Conservation (phyloP, 2,797 vertebrate genomes). For the Lacerta bilineata region DNA sequence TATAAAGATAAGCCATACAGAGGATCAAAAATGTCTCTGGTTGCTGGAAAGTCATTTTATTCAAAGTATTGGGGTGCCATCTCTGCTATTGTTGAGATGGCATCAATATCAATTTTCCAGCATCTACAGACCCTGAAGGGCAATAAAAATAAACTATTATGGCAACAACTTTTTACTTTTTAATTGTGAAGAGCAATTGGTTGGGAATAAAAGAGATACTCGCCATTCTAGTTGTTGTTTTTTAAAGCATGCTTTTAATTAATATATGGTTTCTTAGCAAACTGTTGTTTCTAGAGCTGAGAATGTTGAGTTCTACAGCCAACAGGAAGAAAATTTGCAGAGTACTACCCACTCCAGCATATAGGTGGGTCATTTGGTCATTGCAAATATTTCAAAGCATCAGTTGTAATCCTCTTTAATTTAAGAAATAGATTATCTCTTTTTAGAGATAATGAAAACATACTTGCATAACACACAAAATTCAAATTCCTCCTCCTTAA, state of each 20-base stretch:
- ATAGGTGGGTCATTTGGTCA: neutral
- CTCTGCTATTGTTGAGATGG: slow-evolving; percentile 55
- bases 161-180: slow-evolving; percentile 44
- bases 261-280: slow-evolving; percentile 50
- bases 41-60: slow-evolving; percentile 54
- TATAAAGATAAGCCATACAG: slow-evolving; percentile 55
- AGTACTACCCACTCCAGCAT: neutral
- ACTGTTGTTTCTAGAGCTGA: slow-evolving; percentile 50
- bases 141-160: slow-evolving; percentile 59
- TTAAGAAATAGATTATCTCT: neutral
- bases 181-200: slow-evolving; percentile 49
- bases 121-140: slow-evolving; percentile 50
- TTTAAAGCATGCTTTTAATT: slow-evolving; percentile 54
- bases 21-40: slow-evolving; percentile 49
- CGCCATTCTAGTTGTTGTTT: slow-evolving; percentile 27
- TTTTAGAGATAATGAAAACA: neutral
- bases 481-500: neutral
- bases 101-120: slow-evolving; percentile 26
- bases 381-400: neutral
- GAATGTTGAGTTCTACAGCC: slow-evolving; percentile 39
- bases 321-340: neutral
- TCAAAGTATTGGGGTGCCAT: slow-evolving; percentile 42
- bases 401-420: neutral
- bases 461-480: neutral
- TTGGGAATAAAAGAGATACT: slow-evolving; percentile 64